Base-by-base conservation (phyloP, 2,797 vertebrate species). In the Champsocephalus esox region DNA sequence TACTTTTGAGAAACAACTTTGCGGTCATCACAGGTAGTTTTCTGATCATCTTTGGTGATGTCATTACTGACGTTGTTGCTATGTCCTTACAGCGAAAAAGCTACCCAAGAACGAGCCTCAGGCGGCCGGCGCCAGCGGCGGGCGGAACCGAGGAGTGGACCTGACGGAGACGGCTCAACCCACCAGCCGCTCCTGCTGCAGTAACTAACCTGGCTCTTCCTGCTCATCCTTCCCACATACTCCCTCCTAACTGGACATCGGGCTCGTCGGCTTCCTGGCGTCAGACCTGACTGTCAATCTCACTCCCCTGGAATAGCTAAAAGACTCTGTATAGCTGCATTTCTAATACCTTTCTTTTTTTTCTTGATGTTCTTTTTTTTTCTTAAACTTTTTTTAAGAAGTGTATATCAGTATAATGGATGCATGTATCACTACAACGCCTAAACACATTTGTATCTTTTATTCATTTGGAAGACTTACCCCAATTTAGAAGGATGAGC, bases 71-170 rank as follows among this genome's bases (percentile, higher is more conserved):
- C 45, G 0, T 6, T 19, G 34, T 75, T 28, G 34, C 34, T 14
- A 1, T 72, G 54, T 60, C 79, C 4, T 66, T 89, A 10, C 90
- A 99, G 98, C 98, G 90, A 99, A 99, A 96, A 99, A 99, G 80
- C 92, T 99, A 83, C 98, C 98, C 66, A 99, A 99, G 95, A 99
- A 94, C 52, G 98, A 99, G 94, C 96, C 97, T 83, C 97, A 97
- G 84, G 95, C 94, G 43, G 82, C 95, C 61, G 96, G 96, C 79
- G 86, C 94, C 66, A 96, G 83, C 91, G 94, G 96, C 65, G 92
- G 95, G 62, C 95, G 97, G 93, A 97, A 94, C 95, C 95, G 96
- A 91, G 97, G 97, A 52, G 98, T 98, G 93, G 97, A 99, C 92
- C 97, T 99, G 92, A 97, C 97, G 46, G 98, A 99, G 94, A 95